Evolutionary conservation across 2,888 invertebrate genomes (phyloP).

Genomic region (Amblyjoppa proteus): DNA sequence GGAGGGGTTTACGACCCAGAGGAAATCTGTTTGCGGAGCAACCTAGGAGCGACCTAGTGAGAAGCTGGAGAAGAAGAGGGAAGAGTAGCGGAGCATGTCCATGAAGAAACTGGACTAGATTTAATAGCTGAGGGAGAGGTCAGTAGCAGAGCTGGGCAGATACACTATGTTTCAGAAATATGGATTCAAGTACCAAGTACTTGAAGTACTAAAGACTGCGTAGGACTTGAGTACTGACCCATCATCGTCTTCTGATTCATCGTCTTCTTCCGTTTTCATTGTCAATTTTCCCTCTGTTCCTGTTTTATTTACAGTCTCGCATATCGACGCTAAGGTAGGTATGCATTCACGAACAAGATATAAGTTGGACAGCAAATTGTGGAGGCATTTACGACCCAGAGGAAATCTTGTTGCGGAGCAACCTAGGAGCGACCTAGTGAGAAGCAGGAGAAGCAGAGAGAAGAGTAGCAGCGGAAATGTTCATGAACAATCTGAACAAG

Average conservation of each 20-base stretch:
- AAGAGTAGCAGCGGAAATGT: conserved; percentile 60
- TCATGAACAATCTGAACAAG: conserved; percentile 11
- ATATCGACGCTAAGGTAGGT: conserved; percentile 40
- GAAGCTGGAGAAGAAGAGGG: conserved; percentile 64
- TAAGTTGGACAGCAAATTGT: conserved; percentile 54
- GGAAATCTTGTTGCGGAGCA: conserved; percentile 48
- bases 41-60: conserved; percentile 37
- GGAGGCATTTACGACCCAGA: conserved; percentile 30
- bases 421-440: conserved; percentile 31
- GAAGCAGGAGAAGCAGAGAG: conserved; percentile 64
- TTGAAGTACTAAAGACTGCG: too few relatives aligned
- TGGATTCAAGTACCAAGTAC: too few relatives aligned
- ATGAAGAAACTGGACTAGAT: conserved; percentile 8
- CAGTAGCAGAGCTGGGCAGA: conserved; percentile 39
- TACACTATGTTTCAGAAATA: too few relatives aligned
- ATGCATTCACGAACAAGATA: conserved; percentile 42
- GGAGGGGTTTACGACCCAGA: conserved; percentile 29
- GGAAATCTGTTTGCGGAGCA: conserved; percentile 43
- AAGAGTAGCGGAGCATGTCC: conserved; percentile 63
- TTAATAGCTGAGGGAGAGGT: conserved; percentile 17
- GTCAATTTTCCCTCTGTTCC: conserved; percentile 8
- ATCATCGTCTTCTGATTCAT: background rate
- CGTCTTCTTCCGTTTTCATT: conserved; percentile 21
- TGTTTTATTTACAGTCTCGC: conserved; percentile 21
- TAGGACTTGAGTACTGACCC: too few relatives aligned